Base-by-base conservation (phyloP, 2,797 vertebrate species). In the Knipowitschia caucasica region DNA sequence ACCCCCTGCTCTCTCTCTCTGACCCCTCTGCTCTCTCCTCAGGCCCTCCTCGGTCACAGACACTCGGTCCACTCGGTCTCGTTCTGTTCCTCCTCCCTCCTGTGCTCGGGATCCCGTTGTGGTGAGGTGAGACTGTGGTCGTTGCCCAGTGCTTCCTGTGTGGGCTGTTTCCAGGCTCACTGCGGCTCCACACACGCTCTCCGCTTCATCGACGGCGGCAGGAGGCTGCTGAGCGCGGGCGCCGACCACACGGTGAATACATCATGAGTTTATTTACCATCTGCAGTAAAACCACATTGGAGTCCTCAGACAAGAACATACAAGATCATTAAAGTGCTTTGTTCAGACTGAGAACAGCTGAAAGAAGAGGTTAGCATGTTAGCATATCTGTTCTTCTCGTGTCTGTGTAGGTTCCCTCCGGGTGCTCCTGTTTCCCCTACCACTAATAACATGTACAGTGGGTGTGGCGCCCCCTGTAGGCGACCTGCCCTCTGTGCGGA, bases 41-140 rank as follows among this genome's bases (percentile, higher is more conserved):
- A 96, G 94, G 69, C 85, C 1, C 79, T 94, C 38, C 65, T 69
- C 0, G 88, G 85, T 34, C 91, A 92, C 12, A 64, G 62, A 39
- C 59, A 66, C 12, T 92, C 94, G 0, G 86, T 96, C 30, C 88
- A 81, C 1, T 78, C 89, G 21, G 72, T 95, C 62, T 81, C 83
- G 46, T 96, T 94, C 78, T 88, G 81, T 6, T 72, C 72, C 2
- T 71, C 84, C 20, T 90, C 90, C 9, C 75, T 89, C 52, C 83
- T 95, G 27, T 91, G 89, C 53, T 89, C 91, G 0, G 93, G 92
- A 31, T 88, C 85, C 6, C 30, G 94, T 56, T 86, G 86, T 1
- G 88, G 93, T 8, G 90, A 89, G 59, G 85, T 95, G 35, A 83
- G 88, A 53, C 85, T 95, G 44, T 96, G 94, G 94, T 90, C 92